A percentile compares a stretch with the other conserved stretches of the same genome.
Evolutionary conservation across 2,797 vertebrate genomes (phyloP).

Genomic region (Gadopsis marmoratus): DNA sequence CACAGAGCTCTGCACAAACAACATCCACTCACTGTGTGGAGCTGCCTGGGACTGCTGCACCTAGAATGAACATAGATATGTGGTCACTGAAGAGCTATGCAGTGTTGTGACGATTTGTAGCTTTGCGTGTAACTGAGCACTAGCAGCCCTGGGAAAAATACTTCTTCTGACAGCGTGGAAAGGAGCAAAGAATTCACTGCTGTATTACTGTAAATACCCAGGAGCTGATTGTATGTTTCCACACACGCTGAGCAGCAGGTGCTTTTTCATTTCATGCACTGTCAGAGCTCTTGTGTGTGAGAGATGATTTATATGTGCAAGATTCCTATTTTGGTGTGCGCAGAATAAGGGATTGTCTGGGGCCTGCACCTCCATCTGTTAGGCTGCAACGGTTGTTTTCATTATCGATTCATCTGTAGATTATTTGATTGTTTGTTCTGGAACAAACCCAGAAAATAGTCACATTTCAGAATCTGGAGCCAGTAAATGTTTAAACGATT

Average conservation of each 20-base stretch:
- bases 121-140: constrained; percentile 22
- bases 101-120: constrained; percentile 20
- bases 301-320: not conserved
- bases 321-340: not conserved
- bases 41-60: constrained; percentile 43
- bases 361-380: not conserved
- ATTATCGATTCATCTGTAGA: not conserved
- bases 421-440: not conserved
- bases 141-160: constrained; percentile 46
- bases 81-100: constrained; percentile 58
- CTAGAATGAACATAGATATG: constrained; percentile 34
- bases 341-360: not conserved
- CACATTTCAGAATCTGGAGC: not conserved
- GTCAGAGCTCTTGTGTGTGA: not conserved
- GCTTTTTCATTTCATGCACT: constrained; percentile 11
- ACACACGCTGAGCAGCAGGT: constrained; percentile 30
- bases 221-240: constrained; percentile 25
- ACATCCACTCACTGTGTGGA: constrained; percentile 57
- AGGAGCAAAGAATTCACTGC: constrained; percentile 21
- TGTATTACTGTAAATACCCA: constrained; percentile 11
- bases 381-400: too few species aligned
- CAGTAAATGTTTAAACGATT: not conserved
- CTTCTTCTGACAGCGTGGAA: constrained; percentile 35
- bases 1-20: constrained; percentile 66
- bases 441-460: not conserved